These are phyloP conservation scores for Neoaliturus tenellus DNA, from an alignment of 2,888 invertebrate species.

Conservation along the genomic window DNA sequence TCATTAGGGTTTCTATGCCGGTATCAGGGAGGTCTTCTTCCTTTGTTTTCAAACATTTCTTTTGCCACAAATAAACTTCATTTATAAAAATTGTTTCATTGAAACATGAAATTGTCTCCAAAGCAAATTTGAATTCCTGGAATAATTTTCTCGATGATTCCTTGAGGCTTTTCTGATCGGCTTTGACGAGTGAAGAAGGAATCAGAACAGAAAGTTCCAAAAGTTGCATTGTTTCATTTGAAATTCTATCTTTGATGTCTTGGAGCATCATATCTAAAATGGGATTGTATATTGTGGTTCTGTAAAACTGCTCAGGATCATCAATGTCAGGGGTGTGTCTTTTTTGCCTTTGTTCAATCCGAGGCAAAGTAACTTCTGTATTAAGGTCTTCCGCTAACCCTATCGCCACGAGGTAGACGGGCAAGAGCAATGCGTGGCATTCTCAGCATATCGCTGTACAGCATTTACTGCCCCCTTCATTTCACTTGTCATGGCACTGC, in stretches of 20 bases:
- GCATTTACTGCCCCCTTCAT: slow-evolving; percentile 67
- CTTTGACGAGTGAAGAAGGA: not conserved
- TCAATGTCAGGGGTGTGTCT: not conserved
- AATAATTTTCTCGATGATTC: not conserved
- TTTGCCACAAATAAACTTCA: slow-evolving; percentile 13
- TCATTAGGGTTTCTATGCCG: slow-evolving; percentile 13
- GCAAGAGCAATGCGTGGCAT: slow-evolving; percentile 63
- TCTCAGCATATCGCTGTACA: slow-evolving; percentile 59
- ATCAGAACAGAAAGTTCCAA: not conserved
- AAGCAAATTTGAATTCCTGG: not conserved
- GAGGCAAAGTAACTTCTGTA: slow-evolving; percentile 37
- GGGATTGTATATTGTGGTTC: not conserved
- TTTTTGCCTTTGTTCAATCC: not conserved
- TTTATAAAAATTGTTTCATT: not conserved
- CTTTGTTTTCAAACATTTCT: not conserved
- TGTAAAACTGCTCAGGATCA: slow-evolving; percentile 10
- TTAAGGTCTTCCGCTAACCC: not conserved
- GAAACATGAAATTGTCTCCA: not conserved
- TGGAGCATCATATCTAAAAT: not conserved
- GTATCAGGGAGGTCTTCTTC: not conserved
- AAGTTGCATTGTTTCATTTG: not conserved
- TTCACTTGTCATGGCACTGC: slow-evolving; percentile 67
- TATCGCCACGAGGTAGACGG: slow-evolving; percentile 29
- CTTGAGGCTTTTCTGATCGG: not conserved
- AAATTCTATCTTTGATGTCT: slow-evolving; percentile 17